Conservation (phyloP, 2,797 vertebrate species). For the Lepus townsendii region DNA sequence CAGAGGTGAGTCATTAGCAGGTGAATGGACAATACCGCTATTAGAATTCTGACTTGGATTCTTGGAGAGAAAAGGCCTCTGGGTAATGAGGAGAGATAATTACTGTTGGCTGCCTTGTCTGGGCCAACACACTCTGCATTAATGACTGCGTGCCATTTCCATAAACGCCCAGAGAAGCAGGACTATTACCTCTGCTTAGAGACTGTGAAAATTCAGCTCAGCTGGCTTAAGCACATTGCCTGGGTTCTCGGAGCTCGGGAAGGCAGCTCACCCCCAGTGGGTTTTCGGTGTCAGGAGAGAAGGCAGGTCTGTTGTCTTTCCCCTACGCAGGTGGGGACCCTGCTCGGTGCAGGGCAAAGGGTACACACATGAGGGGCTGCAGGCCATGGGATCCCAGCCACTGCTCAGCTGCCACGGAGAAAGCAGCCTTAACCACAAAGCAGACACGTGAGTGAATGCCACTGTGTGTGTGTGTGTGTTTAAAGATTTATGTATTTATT, state of each 20-base stretch:
- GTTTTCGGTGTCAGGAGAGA: no score
- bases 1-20: neutral
- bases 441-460: neutral
- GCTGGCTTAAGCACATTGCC: neutral
- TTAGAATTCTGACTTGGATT: neutral
- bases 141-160: neutral
- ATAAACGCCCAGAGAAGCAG: neutral
- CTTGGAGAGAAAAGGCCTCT: neutral
- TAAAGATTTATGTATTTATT: no score
- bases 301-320: neutral
- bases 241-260: neutral
- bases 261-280: neutral
- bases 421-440: neutral
- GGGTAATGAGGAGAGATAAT: neutral
- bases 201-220: neutral
- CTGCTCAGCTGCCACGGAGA: neutral
- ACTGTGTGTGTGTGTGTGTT: no score
- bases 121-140: neutral
- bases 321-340: neutral
- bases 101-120: no score
- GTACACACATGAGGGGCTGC: neutral
- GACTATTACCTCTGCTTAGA: neutral
- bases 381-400: neutral
- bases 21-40: neutral
- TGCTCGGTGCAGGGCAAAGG: neutral